Conservation (phyloP, 2,888 invertebrate species). For the Machimus rusticus region DNA sequence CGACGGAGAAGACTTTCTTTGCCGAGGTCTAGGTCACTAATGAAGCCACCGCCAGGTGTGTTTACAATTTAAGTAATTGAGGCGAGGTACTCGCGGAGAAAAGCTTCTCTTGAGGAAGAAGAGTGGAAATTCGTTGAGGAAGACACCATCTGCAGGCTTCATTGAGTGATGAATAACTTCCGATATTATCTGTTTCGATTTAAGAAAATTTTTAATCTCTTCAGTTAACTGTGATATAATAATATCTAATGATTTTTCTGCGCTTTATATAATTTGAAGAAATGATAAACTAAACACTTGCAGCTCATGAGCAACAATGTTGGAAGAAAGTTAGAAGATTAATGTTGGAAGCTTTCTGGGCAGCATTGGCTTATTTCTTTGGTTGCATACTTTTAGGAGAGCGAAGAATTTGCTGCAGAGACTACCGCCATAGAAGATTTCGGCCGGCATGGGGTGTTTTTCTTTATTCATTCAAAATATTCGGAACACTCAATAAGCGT, state of each 20-base stretch:
- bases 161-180: neutral
- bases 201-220: neutral
- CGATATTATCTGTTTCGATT: neutral
- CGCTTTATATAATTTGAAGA: neutral
- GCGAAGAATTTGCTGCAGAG: neutral
- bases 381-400: neutral
- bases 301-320: neutral
- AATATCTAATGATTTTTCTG: neutral
- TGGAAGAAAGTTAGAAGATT: neutral
- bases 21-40: constrained; percentile 60
- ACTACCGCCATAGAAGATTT: too few relatives aligned
- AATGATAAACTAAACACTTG: neutral
- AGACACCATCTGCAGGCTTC: neutral
- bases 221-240: too few relatives aligned
- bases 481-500: too few relatives aligned
- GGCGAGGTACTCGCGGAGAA: neutral
- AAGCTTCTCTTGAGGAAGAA: neutral
- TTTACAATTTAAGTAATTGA: neutral
- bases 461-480: too few relatives aligned
- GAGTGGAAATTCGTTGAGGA: neutral
- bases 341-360: neutral
- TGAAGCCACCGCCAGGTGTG: constrained; percentile 52
- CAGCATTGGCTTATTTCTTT: neutral
- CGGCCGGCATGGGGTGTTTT: too few relatives aligned
- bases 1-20: constrained; percentile 57